Base-by-base conservation (phyloP, 2,113 vertebrate species). In the Climacteris rufus region DNA sequence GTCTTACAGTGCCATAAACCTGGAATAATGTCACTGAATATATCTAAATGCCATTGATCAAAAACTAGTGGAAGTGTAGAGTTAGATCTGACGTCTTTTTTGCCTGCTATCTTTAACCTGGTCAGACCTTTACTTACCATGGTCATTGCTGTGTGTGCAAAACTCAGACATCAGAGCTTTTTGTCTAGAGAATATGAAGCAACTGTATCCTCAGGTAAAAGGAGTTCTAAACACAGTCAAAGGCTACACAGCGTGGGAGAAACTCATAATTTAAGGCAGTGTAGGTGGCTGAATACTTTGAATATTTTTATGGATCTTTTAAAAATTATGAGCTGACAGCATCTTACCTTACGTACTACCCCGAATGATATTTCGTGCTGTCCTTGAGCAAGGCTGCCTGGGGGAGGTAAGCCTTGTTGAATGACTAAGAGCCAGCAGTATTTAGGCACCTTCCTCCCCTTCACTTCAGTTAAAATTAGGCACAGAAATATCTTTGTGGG, bases 391-490 rank as follows among this genome's bases (percentile, higher is more conserved):
- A 87, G 21, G 59, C 59, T 83, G 53, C 63, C 59, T 0, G 42
- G 75, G 75, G 92, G 88, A 92, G 79, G 79, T 21, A 87, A 56
- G 76, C 31, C 42, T 86, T 77, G 54, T 65, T 0, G 0, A 45
- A 89, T 93, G 86, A 93, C 59, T 92, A 90, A 94, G 63, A 93
- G 39, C 50, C 39, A 56, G 59, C 49, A 74, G 35, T 44, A 77
- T 90, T 90, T 93, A 92, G 64, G 89, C 40, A 65, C 45, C 60
- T 72, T 60, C 94, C 49, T 92, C 92, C 91, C 63, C 80, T 94
- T 90, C 84, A 54, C 42, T 91, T 72, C 52, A 64, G 86, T 78
- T 95, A 93, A 95, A 97, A 95, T 89, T 94, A 94, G 90, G 28
- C 66, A 63, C 59, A 95, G 45, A 86, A 72, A 80, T 74, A 52